phyloP scores from a whole-genome alignment of 2,888 invertebrate genomes.

The Caenorhabditis zanzibari region DNA sequence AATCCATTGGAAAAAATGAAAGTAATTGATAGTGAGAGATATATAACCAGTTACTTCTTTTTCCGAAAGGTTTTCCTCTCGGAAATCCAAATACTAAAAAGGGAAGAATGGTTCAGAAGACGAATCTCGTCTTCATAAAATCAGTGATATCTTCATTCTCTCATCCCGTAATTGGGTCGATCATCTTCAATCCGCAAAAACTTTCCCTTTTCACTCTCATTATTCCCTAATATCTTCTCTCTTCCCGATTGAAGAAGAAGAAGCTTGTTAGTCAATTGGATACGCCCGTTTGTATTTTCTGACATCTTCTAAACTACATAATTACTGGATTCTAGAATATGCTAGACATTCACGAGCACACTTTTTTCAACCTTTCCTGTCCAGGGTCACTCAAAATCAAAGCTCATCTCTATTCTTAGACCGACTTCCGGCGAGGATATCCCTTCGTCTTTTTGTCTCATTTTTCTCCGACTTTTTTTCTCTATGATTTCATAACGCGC shows the following conservation, averaged over 20 bases:
- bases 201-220: slow-evolving; percentile 34
- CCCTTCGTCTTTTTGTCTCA: not conserved
- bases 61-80: not conserved
- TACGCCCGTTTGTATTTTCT: slow-evolving; percentile 29
- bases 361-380: not conserved
- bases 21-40: slow-evolving; percentile 30
- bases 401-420: slow-evolving; percentile 28
- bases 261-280: slow-evolving; percentile 60
- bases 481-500: not conserved
- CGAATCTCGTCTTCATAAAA: slow-evolving; percentile 29
- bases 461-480: not conserved
- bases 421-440: not conserved
- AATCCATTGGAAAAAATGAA: not conserved
- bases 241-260: slow-evolving; percentile 21
- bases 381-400: slow-evolving; percentile 3
- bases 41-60: slow-evolving; percentile 24
- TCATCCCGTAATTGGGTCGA: slow-evolving; percentile 57
- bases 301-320: slow-evolving; percentile 44
- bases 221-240: slow-evolving; percentile 19
- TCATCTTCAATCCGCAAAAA: slow-evolving; percentile 34
- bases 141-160: slow-evolving; percentile 35
- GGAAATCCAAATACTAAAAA: slow-evolving; percentile 1
- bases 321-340: slow-evolving; percentile 49
- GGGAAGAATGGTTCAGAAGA: slow-evolving; percentile 5
- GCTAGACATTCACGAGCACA: slow-evolving; percentile 26